Evolutionary conservation across 2,113 vertebrate genomes (phyloP).

Genomic region (Hippocampus abdominalis): DNA sequence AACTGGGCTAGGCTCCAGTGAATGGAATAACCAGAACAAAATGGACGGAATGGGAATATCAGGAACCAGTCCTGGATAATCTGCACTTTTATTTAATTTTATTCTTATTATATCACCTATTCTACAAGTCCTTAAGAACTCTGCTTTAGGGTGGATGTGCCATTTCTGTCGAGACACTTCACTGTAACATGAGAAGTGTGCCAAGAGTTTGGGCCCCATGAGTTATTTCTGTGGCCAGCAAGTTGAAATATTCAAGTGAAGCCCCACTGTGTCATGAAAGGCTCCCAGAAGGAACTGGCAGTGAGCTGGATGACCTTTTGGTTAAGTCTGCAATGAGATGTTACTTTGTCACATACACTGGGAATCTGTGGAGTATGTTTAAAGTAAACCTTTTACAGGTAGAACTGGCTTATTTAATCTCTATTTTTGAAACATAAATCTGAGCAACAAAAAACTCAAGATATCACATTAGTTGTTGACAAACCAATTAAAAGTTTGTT

Average conservation of each 20-base stretch:
- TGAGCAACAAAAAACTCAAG: neutral
- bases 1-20: no score
- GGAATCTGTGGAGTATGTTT: neutral
- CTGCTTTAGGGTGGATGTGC: neutral
- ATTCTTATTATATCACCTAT: neutral
- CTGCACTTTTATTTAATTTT: neutral
- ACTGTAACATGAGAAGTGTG: slow-evolving; percentile 3
- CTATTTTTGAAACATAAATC: neutral
- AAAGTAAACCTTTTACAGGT: neutral
- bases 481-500: neutral
- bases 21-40: no score
- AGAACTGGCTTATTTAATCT: neutral
- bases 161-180: neutral
- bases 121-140: neutral
- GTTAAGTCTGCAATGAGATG: neutral
- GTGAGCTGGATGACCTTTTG: neutral
- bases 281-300: neutral
- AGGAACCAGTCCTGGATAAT: neutral
- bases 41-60: neutral
- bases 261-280: neutral
- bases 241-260: slow-evolving; percentile 5
- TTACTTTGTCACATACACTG: slow-evolving; percentile 4
- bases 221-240: slow-evolving; percentile 2
- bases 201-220: neutral
- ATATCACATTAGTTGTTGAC: neutral